Conservation (phyloP, 2,888 invertebrate species). For the Clitarchus hookeri region DNA sequence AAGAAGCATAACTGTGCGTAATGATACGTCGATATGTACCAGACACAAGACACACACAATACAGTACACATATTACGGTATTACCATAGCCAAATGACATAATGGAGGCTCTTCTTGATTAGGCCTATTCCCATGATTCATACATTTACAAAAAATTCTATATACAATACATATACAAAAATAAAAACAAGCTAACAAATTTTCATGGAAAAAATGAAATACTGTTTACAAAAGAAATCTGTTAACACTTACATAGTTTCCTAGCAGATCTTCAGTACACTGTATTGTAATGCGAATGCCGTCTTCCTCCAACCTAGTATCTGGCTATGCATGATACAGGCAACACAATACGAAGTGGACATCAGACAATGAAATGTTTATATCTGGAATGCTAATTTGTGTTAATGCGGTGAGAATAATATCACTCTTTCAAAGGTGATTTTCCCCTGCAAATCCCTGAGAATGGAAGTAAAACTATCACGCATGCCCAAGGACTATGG, state of each 20-base stretch:
- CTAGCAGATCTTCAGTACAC: background rate
- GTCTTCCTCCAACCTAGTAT: background rate
- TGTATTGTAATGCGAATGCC: background rate
- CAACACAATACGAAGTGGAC: background rate
- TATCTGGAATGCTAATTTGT: background rate
- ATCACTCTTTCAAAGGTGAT: background rate
- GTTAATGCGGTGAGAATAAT: too few species aligned
- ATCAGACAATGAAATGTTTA: background rate
- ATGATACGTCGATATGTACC: background rate
- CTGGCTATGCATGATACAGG: background rate
- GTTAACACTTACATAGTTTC: background rate
- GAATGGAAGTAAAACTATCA: background rate
- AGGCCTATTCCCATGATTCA: background rate
- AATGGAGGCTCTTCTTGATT: background rate
- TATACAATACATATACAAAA: background rate
- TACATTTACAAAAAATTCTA: background rate
- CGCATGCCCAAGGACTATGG: background rate
- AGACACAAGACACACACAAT: background rate
- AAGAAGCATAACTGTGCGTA: conserved; percentile 3
- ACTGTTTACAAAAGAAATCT: background rate
- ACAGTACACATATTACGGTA: background rate
- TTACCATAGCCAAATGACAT: background rate
- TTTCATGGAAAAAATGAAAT: background rate
- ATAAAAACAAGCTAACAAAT: background rate
- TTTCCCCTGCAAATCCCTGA: background rate